Percentiles rank a stretch among this genome's conserved stretches.
Evolutionary conservation across 2,113 vertebrate species (phyloP).

Genomic region (Apteryx owenii): DNA sequence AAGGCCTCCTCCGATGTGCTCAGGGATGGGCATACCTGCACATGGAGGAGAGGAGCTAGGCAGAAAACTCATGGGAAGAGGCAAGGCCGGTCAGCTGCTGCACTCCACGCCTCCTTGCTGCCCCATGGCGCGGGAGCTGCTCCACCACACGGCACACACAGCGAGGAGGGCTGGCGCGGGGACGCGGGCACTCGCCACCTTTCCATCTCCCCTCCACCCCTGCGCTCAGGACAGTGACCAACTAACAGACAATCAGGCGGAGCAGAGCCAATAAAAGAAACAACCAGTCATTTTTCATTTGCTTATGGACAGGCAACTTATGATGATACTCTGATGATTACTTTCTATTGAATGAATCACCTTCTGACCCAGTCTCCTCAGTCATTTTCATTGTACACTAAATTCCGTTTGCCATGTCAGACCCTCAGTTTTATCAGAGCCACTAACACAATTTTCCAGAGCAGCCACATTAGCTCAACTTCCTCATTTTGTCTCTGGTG

Average conservation of each 20-base stretch:
- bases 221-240: background rate
- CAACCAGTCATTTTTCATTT: slow-evolving; percentile 47
- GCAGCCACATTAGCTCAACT: slow-evolving; percentile 56
- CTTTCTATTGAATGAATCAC: slow-evolving; percentile 48
- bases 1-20: background rate
- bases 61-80: background rate
- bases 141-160: accelerated
- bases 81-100: accelerated
- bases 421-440: slow-evolving; percentile 57
- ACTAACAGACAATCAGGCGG: background rate
- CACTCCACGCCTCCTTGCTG: background rate
- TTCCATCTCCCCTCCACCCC: background rate
- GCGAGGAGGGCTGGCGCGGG: background rate
- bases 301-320: slow-evolving; percentile 45
- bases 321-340: slow-evolving; percentile 47
- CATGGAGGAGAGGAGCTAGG: background rate
- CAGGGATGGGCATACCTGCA: accelerated
- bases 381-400: slow-evolving; percentile 57
- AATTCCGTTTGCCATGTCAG: slow-evolving; percentile 62
- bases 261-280: background rate
- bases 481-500: slow-evolving; percentile 63
- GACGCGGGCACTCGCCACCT: background rate
- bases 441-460: slow-evolving; percentile 64
- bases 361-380: slow-evolving; percentile 32
- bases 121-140: accelerated